These are phyloP conservation scores for Zaprionus kolodkinae DNA, from an alignment of 1,140 invertebrate genomes.

Conservation along the genomic window DNA sequence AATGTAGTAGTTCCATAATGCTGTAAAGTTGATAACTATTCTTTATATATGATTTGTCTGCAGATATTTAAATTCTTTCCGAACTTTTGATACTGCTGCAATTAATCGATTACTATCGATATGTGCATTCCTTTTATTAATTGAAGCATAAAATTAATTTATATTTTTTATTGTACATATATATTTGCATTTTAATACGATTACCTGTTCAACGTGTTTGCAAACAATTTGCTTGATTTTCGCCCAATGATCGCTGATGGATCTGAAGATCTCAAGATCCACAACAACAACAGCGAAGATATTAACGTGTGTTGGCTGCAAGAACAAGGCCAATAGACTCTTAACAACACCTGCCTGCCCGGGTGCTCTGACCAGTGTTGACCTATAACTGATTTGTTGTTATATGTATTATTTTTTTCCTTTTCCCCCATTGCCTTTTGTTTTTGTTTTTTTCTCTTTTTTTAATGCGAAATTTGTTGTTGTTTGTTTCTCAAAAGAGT, in stretches of 20 bases:
- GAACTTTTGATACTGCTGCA: background rate
- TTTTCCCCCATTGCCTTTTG: slow-evolving; percentile 22
- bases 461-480: slow-evolving; percentile 25
- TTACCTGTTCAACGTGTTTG: slow-evolving; percentile 15
- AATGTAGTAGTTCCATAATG: background rate
- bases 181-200: background rate
- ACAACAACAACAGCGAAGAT: background rate
- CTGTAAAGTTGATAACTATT: no score
- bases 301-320: slow-evolving; percentile 8
- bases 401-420: background rate
- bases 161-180: background rate
- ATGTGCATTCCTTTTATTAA: background rate
- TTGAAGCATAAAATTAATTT: background rate
- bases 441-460: slow-evolving; percentile 34
- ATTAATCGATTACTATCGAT: background rate
- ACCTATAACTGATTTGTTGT: slow-evolving; percentile 71
- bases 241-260: slow-evolving; percentile 23
- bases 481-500: slow-evolving; percentile 41
- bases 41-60: no score
- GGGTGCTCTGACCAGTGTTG: slow-evolving; percentile 68
- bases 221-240: slow-evolving; percentile 7
- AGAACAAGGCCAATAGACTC: slow-evolving; percentile 75
- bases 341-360: slow-evolving; percentile 38
- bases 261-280: slow-evolving; percentile 19
- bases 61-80: background rate